Evolutionary conservation across 2,888 invertebrate species (phyloP), one percentile per base, ranked within the genome.

Genomic region (Ornithoptera alexandrae): DNA sequence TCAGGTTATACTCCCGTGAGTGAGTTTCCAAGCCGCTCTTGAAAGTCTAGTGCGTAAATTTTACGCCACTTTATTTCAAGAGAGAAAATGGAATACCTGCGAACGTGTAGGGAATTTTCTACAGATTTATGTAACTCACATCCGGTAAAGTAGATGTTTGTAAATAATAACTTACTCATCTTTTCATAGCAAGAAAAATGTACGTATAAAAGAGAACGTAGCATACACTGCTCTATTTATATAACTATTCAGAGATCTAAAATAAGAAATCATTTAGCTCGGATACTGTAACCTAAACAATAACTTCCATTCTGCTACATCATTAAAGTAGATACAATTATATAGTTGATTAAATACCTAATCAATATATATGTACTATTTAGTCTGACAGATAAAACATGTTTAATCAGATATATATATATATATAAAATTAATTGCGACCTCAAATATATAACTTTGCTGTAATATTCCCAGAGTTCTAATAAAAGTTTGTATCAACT

Each of bases 61-160:
- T 62, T 50, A 66, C n/a, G 58, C 59, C 62, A 70, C 62, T 70
- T 70, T 67, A 66, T 62, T 70, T 70, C 53, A 59, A 63, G 63
- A 66, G 69, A 42, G 65, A 65, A 66, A 66, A 70, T 20, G 57
- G 57, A 39, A 66, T 58, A 62, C 63, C 8, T 20, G 66, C 42
- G 22, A 59, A 53, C 53, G 70, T 39, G 59, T 66, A 63, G 58
- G 62, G 58, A 59, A 66, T 70, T 66, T 67, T 24, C 53, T 59
- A 56, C 66, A 24, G 53, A 70, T 63, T 66, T 70, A 67, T 70
- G 59, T 53, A 24, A 64, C 57, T 7, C n/a, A 57, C 20, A 20
- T 20, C 57, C 20, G n/a, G 57, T 6, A 57, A 57, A 20, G 57
- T 22, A 7, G 10, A 15, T 5, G 50, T 50, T 18, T 0, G 50